Evolutionary conservation across 1,140 invertebrate species (phyloP).

Genomic region (Sarcophaga peregrina): DNA sequence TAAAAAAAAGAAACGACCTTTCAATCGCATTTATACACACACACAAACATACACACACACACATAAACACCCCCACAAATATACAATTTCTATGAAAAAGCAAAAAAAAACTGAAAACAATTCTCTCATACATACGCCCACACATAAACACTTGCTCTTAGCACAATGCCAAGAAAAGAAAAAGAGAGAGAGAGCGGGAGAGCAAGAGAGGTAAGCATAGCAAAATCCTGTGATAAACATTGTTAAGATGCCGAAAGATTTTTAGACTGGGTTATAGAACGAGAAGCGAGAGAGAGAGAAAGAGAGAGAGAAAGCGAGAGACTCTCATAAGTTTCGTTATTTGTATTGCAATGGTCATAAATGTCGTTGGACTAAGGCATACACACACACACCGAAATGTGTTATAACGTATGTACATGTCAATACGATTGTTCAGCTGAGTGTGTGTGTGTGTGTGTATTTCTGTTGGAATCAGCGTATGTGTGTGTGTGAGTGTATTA

Average conservation of each 20-base stretch:
- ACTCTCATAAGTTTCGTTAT: conserved; percentile 36
- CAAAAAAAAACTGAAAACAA: neutral
- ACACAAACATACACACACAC: neutral
- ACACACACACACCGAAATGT: neutral
- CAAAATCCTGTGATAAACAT: neutral
- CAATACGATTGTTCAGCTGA: neutral
- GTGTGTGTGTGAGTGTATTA: neutral
- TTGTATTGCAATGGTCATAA: conserved; percentile 41
- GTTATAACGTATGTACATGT: neutral
- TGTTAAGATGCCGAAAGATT: too few relatives aligned
- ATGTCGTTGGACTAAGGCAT: conserved; percentile 10
- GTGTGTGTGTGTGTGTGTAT: neutral
- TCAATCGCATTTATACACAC: conserved; percentile 24
- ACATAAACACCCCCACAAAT: neutral
- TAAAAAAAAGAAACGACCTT: neutral
- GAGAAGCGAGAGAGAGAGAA: neutral
- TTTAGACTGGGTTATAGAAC: neutral
- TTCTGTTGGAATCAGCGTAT: neutral
- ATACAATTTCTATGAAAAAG: neutral
- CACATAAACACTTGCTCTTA: neutral
- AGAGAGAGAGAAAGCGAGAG: neutral
- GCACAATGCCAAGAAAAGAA: neutral
- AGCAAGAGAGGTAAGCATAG: neutral
- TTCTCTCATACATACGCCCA: neutral
- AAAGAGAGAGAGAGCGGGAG: neutral